A percentile compares a stretch with the other conserved stretches of the same genome.
Conservation (phyloP, 1,140 invertebrate genomes). For the Lepidurus apus region DNA sequence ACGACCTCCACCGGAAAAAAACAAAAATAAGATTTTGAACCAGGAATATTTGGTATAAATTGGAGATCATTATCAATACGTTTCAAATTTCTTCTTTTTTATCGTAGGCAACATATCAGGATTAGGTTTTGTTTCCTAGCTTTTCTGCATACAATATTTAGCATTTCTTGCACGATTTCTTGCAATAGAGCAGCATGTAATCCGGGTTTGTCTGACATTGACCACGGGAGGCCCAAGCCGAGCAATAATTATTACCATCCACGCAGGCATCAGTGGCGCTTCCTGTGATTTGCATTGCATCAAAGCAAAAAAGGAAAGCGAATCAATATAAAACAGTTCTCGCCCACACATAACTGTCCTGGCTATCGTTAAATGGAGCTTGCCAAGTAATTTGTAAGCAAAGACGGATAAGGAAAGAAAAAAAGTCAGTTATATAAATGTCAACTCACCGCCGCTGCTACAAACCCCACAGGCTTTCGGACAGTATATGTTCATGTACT, state of each 20-base stretch:
- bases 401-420: neutral
- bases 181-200: constrained; percentile 45
- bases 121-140: too few species aligned
- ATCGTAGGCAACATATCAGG: too few species aligned
- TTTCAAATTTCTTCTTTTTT: too few species aligned
- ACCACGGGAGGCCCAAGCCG: constrained; percentile 42
- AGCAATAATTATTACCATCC: constrained; percentile 41
- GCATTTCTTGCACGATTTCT: constrained; percentile 46
- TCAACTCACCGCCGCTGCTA: constrained; percentile 31
- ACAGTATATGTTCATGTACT: constrained; percentile 40
- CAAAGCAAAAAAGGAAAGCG: constrained; percentile 8
- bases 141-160: constrained; percentile 24
- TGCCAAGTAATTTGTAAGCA: neutral
- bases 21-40: too few species aligned
- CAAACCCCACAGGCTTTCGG: constrained; percentile 38
- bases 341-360: neutral
- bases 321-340: neutral
- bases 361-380: neutral
- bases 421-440: neutral
- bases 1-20: too few species aligned
- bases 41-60: too few species aligned
- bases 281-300: neutral
- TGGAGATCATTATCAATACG: too few species aligned
- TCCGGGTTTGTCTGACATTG: constrained; percentile 45
- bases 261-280: constrained; percentile 35